phyloP scores from a whole-genome alignment of 2,113 vertebrate species.

The human (Homo sapiens) region GRCh38 chr3:50185001-50185500 shows the following conservation, averaged over 20 bases:
- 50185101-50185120: not conserved
- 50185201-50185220: not conserved
- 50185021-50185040: not conserved
- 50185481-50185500: conserved; percentile 97
- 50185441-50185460: conserved; percentile 98
- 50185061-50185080: not conserved
- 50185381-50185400: conserved; percentile 67
- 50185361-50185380: conserved; percentile 62
- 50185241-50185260: not conserved
- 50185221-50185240: not conserved
- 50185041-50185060: not conserved
- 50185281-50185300: not conserved
- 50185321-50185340: not conserved
- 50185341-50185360: conserved; percentile 34
- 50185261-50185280: not conserved
- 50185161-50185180: too few relatives aligned
- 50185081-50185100: not conserved
- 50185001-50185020: not conserved
- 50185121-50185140: rapidly evolving
- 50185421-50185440: conserved; percentile 73
- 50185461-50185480: conserved; percentile 97
- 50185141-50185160: rapidly evolving
- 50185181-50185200: too few relatives aligned
- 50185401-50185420: conserved; percentile 75
- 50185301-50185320: not conserved